A percentile compares a stretch with the other conserved stretches of the same genome.
These are phyloP conservation scores for Hydractinia echinata DNA, from an alignment of 30 jellyfish, hydroid and myxozoan genomes.

Conservation along the genomic window DNA sequence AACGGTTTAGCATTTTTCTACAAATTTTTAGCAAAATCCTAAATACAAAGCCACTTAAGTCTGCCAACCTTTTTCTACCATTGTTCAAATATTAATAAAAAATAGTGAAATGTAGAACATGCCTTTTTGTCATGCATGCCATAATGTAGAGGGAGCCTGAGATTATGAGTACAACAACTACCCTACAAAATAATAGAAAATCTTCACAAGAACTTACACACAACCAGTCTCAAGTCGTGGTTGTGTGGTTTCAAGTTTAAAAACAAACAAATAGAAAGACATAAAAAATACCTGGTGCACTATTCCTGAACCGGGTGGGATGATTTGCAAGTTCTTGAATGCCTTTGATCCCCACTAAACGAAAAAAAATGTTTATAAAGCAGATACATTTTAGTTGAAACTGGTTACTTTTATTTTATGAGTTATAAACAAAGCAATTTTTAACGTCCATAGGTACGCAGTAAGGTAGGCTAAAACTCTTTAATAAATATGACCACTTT, in stretches of 20 bases:
- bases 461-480: too few species aligned
- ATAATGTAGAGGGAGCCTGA: slow-evolving; percentile 3
- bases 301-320: slow-evolving; percentile 92
- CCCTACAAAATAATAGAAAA: not conserved
- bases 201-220: not conserved
- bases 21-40: too few species aligned
- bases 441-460: too few species aligned
- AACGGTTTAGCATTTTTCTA: too few species aligned
- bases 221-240: not conserved
- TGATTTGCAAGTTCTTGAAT: slow-evolving; percentile 70
- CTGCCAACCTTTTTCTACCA: too few species aligned
- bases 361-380: not conserved
- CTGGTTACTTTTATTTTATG: too few species aligned
- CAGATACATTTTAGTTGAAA: not conserved
- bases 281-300: slow-evolving; percentile 59
- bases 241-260: not conserved
- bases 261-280: not conserved
- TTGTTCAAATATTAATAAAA: not conserved
- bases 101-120: not conserved
- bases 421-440: too few species aligned
- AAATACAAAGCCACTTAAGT: too few species aligned
- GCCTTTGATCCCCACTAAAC: slow-evolving; percentile 92
- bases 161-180: slow-evolving; percentile 1
- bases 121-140: slow-evolving; percentile 24
- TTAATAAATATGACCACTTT: too few species aligned